phyloP scores from a whole-genome alignment of 2,797 vertebrate genomes.

The Holocentrus rufus region DNA sequence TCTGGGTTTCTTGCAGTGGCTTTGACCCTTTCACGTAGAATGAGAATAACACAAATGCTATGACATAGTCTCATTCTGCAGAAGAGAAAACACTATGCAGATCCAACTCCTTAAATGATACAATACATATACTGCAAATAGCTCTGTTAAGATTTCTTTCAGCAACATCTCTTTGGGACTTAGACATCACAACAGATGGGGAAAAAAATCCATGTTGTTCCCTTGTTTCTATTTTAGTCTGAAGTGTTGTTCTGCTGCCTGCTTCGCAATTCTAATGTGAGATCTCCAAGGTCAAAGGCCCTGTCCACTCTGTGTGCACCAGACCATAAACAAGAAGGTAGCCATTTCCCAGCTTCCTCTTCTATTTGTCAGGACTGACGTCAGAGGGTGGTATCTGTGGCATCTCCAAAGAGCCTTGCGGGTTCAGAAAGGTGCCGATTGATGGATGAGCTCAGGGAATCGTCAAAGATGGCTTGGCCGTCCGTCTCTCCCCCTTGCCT shows the following conservation, averaged over 20 bases:
- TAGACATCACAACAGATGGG: slow-evolving; percentile 73
- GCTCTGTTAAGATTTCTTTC: slow-evolving; percentile 67
- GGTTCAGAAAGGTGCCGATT: slow-evolving; percentile 68
- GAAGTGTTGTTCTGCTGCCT: slow-evolving; percentile 71
- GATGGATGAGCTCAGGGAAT: slow-evolving; percentile 74
- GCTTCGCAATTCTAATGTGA: slow-evolving; percentile 58
- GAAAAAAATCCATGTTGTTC: slow-evolving; percentile 69
- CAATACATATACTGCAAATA: slow-evolving; percentile 61
- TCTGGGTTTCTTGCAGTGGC: slow-evolving; percentile 11
- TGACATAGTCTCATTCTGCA: background rate
- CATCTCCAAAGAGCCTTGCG: slow-evolving; percentile 66
- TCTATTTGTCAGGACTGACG: slow-evolving; percentile 62
- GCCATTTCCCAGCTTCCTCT: slow-evolving; percentile 59
- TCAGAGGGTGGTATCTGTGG: slow-evolving; percentile 64
- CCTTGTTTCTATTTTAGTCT: slow-evolving; percentile 72
- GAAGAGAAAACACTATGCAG: slow-evolving; percentile 1
- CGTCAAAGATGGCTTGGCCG: slow-evolving; percentile 62
- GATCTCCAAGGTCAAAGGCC: slow-evolving; percentile 73
- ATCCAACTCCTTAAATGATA: slow-evolving; percentile 37
- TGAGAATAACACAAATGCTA: background rate
- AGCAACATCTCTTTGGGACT: slow-evolving; percentile 57
- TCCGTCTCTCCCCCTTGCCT: slow-evolving; percentile 54
- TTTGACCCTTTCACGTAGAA: background rate
- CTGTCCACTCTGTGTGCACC: slow-evolving; percentile 59
- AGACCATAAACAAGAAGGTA: slow-evolving; percentile 70